These are phyloP conservation scores for Polietes domitor DNA, from an alignment of 2,888 invertebrate genomes.

Conservation along the genomic window DNA sequence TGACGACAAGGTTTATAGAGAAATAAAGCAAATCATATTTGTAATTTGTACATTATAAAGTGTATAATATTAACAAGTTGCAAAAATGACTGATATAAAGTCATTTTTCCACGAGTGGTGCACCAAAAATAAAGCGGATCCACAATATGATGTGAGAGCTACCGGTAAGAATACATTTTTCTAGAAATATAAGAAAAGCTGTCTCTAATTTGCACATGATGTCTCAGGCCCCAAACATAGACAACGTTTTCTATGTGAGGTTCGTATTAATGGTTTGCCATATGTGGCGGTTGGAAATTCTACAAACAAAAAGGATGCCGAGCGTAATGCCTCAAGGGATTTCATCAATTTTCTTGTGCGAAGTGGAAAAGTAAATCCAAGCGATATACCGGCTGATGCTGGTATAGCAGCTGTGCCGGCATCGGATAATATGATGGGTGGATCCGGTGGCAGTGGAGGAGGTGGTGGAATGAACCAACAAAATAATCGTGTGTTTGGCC, in stretches of 20 bases:
- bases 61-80: neutral
- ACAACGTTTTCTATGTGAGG: slow-evolving; percentile 95
- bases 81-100: slow-evolving; percentile 85
- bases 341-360: slow-evolving; percentile 94
- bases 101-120: slow-evolving; percentile 95
- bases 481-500: slow-evolving; percentile 53
- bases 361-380: slow-evolving; percentile 84
- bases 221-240: slow-evolving; percentile 93
- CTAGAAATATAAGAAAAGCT: neutral
- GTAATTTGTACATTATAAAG: no score
- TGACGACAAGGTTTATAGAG: no score
- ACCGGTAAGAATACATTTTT: slow-evolving; percentile 85
- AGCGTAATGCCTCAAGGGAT: slow-evolving; percentile 95
- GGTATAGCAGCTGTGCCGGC: slow-evolving; percentile 59
- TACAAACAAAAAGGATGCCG: slow-evolving; percentile 96
- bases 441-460: slow-evolving; percentile 31
- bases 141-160: slow-evolving; percentile 90
- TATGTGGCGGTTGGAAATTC: slow-evolving; percentile 98
- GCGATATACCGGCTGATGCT: slow-evolving; percentile 86
- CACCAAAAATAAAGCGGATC: slow-evolving; percentile 88
- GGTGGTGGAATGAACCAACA: slow-evolving; percentile 69
- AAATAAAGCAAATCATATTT: no score
- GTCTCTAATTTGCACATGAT: neutral
- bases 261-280: slow-evolving; percentile 87
- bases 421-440: slow-evolving; percentile 39